A percentile compares a stretch with the other conserved stretches of the same genome.
Evolutionary conservation across 2,888 invertebrate species (phyloP).

Genomic region (Himalopsyche tibetana): DNA sequence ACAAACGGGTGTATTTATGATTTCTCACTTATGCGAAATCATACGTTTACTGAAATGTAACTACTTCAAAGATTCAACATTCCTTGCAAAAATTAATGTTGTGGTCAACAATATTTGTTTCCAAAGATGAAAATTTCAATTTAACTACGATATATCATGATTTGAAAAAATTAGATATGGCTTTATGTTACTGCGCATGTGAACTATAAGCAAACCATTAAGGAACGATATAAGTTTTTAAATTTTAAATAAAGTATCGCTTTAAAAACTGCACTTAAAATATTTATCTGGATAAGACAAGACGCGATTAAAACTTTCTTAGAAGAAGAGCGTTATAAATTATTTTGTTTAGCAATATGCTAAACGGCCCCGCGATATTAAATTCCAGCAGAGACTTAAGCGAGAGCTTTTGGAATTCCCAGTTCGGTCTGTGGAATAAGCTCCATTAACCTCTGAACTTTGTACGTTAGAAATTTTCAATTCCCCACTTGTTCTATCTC

Average conservation of each 20-base stretch:
- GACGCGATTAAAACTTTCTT: conserved; percentile 25
- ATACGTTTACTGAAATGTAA: too few species aligned
- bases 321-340: conserved; percentile 41
- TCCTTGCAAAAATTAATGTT: too few species aligned
- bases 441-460: conserved; percentile 52
- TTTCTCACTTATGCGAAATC: too few species aligned
- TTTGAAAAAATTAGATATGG: too few species aligned
- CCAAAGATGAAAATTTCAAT: too few species aligned
- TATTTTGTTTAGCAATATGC: conserved; percentile 43
- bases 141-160: too few species aligned
- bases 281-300: neutral
- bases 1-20: too few species aligned
- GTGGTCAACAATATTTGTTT: too few species aligned
- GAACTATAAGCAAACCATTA: too few species aligned
- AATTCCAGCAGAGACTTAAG: conserved; percentile 38
- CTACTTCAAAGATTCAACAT: too few species aligned
- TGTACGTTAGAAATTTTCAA: conserved; percentile 46
- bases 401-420: conserved; percentile 38
- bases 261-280: conserved; percentile 16
- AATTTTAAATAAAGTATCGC: neutral
- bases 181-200: too few species aligned
- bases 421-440: conserved; percentile 45
- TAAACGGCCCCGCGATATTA: conserved; percentile 37
- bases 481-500: conserved; percentile 34
- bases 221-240: too few species aligned